Conservation (phyloP, 1,140 invertebrate genomes). For the Caenorhabditis inopinata region DNA sequence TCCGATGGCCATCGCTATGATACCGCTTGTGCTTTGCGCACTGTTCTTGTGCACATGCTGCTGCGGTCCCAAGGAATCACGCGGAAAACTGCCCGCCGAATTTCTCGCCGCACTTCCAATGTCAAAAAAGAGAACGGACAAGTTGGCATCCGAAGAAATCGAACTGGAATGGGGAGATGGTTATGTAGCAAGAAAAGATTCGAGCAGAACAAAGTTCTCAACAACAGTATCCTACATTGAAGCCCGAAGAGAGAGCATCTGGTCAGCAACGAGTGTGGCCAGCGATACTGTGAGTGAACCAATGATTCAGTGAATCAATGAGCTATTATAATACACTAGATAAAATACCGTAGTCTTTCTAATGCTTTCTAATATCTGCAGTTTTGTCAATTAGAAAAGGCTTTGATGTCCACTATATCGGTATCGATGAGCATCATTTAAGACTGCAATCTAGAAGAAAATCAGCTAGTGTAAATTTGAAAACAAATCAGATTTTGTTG, state of each 20-base stretch:
- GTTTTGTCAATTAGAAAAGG: too few species aligned
- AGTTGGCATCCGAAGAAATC: conserved; percentile 39
- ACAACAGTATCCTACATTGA: conserved; percentile 46
- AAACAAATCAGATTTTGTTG: neutral
- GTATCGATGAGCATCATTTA: too few species aligned
- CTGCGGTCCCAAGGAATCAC: conserved; percentile 52
- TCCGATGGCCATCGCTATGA: conserved; percentile 54
- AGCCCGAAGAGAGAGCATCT: conserved; percentile 39
- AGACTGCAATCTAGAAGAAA: too few species aligned
- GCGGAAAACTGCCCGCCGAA: conserved; percentile 48
- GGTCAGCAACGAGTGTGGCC: conserved; percentile 25
- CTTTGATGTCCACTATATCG: too few species aligned
- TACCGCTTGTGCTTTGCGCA: conserved; percentile 49
- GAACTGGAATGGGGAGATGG: conserved; percentile 50
- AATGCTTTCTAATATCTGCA: too few species aligned
- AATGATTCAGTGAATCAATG: too few species aligned
- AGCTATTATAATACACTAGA: too few species aligned
- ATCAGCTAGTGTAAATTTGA: neutral
- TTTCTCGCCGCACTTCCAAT: conserved; percentile 36
- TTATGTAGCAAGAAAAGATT: conserved; percentile 52
- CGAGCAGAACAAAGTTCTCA: conserved; percentile 47
- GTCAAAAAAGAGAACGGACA: conserved; percentile 21
- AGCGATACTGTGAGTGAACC: conserved; percentile 33
- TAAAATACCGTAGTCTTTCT: too few species aligned
- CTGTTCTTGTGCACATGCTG: conserved; percentile 52